Base-by-base conservation (phyloP, 2,888 invertebrate species). In the Agrilus mali region DNA sequence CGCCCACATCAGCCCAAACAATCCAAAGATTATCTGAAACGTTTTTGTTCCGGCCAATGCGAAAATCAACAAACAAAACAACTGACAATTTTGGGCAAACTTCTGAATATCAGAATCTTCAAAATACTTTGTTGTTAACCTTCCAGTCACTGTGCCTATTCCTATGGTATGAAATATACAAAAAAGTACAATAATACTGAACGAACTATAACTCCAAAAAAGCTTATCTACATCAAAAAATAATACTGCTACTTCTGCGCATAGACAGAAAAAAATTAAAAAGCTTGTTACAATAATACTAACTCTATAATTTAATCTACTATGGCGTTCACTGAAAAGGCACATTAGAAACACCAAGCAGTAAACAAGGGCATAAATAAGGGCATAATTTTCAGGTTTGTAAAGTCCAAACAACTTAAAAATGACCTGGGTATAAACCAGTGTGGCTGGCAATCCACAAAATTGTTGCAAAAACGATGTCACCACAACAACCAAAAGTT, bases 251-350 rank as follows among this genome's bases (percentile, higher is more conserved):
- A 75, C 73, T 47, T 77, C 66, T 3, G 70, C 63, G 39, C 68
- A 66, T 47, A 74, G 70, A 57, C 74, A 71, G 3, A 78, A 52
- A 14, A 74, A 74, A 1, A 75, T 74, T 7, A 73, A 69, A 1
- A 75, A 55, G 20, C 75, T 74, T 2, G 81, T 81, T 31, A 75
- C 57, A 13, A 81, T 55, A 7, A 84, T 64, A 5, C 81, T 67
- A 7, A 71, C 70, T 49, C 76, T 76, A 47, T 80, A 70, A 40
- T 63, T 56, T 38, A 53, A 57, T 20, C 43, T 55, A 48, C 42
- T 33, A 55, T 48, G 45, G 56, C 60, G 17, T 55, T 55, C 27
- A 57, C 61, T 16, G 63, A 40, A n/a, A 58, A 40, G 43, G 56
- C 60, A 4, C 57, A 50, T 34, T 60, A 36, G 40, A 64, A 55